A percentile compares a stretch with the other conserved stretches of the same genome.
These are phyloP conservation scores for Limnodromus scolopaceus DNA, from an alignment of 2,797 vertebrate species.

Conservation along the genomic window DNA sequence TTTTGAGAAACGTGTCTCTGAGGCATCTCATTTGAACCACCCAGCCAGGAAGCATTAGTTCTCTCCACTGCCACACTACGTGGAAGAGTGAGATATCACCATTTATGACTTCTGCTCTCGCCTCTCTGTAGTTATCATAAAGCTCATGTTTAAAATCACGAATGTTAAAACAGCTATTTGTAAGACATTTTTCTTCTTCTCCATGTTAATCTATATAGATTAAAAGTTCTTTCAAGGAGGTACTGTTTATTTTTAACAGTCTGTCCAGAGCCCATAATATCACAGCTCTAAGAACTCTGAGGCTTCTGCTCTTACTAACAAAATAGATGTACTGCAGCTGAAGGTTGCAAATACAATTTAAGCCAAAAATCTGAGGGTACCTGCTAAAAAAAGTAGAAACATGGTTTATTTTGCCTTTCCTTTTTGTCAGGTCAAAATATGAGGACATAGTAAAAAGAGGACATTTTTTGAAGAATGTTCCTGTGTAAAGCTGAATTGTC, in stretches of 20 bases:
- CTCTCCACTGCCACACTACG: background rate
- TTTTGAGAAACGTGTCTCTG: background rate
- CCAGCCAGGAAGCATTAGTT: background rate
- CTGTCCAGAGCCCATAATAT: background rate
- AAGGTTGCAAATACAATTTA: background rate
- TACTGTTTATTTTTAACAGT: background rate
- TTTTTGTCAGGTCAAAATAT: background rate
- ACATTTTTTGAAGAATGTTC: background rate
- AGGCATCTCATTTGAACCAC: background rate
- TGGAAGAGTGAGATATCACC: background rate
- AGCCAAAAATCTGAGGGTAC: background rate
- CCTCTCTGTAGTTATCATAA: background rate
- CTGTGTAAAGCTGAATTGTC: background rate
- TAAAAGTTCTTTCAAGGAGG: background rate
- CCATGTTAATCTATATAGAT: background rate
- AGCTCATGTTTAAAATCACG: background rate
- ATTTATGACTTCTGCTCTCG: background rate
- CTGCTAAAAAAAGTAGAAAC: background rate
- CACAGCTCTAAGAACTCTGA: background rate
- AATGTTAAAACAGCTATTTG: background rate
- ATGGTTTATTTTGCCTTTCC: background rate
- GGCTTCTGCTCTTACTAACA: background rate
- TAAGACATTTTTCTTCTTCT: background rate
- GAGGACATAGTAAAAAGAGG: background rate
- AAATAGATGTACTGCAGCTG: background rate